Percentiles rank a stretch among this genome's conserved stretches.
Evolutionary conservation across 2,113 vertebrate genomes (phyloP).

Genomic region (Columba livia): DNA sequence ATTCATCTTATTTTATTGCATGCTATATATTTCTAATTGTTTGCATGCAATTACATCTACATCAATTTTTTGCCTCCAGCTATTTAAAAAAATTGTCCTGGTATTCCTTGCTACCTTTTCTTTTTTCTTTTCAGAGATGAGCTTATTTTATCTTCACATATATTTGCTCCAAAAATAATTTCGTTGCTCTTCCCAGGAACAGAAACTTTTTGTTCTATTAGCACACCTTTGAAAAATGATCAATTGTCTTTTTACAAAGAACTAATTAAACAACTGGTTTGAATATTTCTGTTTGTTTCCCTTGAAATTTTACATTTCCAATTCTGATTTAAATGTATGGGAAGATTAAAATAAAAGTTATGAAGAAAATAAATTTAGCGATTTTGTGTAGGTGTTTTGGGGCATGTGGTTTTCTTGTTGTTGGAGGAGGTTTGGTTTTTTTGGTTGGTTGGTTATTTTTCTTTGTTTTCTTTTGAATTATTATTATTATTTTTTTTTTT

Average conservation of each 20-base stretch:
- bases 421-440: background rate
- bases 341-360: background rate
- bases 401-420: rapidly evolving
- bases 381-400: background rate
- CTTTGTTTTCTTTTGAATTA: background rate
- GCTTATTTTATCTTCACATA: background rate
- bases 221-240: background rate
- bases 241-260: background rate
- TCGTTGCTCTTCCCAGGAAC: background rate
- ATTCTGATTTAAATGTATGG: background rate
- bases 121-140: background rate
- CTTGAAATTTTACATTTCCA: background rate
- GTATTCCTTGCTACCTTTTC: background rate
- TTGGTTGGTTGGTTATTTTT: rapidly evolving
- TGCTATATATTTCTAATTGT: background rate
- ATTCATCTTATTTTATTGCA: background rate
- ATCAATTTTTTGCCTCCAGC: background rate
- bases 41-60: background rate
- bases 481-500: background rate
- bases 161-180: background rate
- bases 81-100: background rate
- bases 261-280: background rate
- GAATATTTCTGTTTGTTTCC: background rate
- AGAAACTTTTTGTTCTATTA: background rate
- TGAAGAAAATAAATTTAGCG: background rate